A percentile compares a stretch with the other conserved stretches of the same genome.
Evolutionary conservation across 2,113 vertebrate species (phyloP).

Genomic region (Rissa tridactyla): DNA sequence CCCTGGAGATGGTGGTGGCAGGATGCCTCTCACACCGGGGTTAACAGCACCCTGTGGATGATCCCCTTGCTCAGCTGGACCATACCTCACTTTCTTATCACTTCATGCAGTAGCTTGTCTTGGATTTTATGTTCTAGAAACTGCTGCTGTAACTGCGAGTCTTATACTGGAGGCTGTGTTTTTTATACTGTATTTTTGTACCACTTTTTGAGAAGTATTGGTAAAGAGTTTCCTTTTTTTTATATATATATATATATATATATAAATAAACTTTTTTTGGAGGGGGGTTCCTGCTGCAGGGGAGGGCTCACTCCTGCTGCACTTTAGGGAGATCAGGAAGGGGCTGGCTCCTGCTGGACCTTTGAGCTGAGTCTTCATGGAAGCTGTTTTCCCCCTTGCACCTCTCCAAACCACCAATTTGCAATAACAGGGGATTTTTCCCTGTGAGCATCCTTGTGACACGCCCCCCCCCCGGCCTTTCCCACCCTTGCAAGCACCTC

Average conservation of each 20-base stretch:
- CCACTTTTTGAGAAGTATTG: slow-evolving; percentile 77
- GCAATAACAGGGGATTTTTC: neutral
- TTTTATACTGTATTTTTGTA: slow-evolving; percentile 84
- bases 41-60: neutral
- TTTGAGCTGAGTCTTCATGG: neutral
- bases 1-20: accelerated
- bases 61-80: slow-evolving; percentile 48
- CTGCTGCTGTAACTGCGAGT: slow-evolving; percentile 71
- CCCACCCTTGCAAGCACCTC: neutral
- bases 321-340: slow-evolving; percentile 59
- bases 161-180: slow-evolving; percentile 68
- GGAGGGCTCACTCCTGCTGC: slow-evolving; percentile 55
- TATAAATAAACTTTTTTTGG: neutral
- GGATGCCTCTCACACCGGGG: neutral
- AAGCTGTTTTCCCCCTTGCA: neutral
- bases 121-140: slow-evolving; percentile 63
- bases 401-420: slow-evolving; percentile 32
- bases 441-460: neutral
- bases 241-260: slow-evolving; percentile 58
- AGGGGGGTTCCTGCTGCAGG: neutral
- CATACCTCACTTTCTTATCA: slow-evolving; percentile 74
- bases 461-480: neutral
- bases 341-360: slow-evolving; percentile 34
- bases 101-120: slow-evolving; percentile 68
- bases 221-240: slow-evolving; percentile 72